Evolutionary conservation across 2,888 invertebrate genomes (phyloP), one percentile per base, ranked within the genome.

Genomic region (Kryphioiulus occultus): DNA sequence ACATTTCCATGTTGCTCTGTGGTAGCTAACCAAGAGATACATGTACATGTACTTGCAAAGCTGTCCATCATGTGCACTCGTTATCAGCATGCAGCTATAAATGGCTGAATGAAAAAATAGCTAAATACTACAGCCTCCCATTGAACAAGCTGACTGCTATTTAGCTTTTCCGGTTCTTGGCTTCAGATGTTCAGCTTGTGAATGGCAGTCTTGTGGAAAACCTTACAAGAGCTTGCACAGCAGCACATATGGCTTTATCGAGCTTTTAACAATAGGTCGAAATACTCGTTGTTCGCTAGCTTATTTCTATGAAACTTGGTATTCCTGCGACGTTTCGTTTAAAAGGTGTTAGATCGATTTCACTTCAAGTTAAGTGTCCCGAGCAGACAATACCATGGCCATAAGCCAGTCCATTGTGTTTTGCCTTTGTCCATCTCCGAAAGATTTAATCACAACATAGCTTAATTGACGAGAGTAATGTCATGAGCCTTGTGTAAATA

Each of bases 331-430:
- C 68, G 22, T 59, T 59, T 68, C 68, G 12, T 12, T 68, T 68
- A 68, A 68, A 68, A 59, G 59, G 68, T 68, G 68, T 68, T 68
- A 68, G 26, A 68, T 68, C 68, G 68, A 68, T 68, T 68, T 68
- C 26, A 26, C 26, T 26, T 12, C 26, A 68, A 9, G 68, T 59
- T 59, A 59, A 59, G 59, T n/a, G 22, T 68, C 68, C 26, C 10
- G 2, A 26, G 26, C 68, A 68, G 68, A 26, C 68, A 68, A 68
- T 68, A 12, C 26, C 22, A 26, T 26, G 26, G 2, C 68, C 68
- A 26, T 26, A 68, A 26, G 12, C 68, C 26, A 26, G 26, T 26
- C 68, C 15, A 26, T 30, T 68, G 10, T 9, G 26, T 39, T 3
- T 26, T 68, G 68, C 26, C 26, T 26, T 68, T 68, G 68, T 68